A percentile compares a stretch with the other conserved stretches of the same genome.
These are phyloP conservation scores for Malacosoma neustria DNA, from an alignment of 2,888 invertebrate genomes.

Conservation along the genomic window DNA sequence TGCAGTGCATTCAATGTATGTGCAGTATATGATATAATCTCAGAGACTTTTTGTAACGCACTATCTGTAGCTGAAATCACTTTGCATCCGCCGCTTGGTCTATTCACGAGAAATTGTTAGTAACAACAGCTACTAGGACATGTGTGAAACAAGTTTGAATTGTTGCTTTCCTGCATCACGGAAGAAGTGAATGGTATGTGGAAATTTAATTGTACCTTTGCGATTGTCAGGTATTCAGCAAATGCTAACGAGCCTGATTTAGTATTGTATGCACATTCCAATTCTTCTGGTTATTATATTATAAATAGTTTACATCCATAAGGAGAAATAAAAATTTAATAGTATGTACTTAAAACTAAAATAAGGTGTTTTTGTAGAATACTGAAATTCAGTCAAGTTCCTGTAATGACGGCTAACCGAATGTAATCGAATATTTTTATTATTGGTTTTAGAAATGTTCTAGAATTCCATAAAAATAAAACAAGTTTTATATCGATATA, in stretches of 20 bases:
- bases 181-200: background rate
- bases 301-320: no score
- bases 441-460: no score
- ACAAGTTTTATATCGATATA: no score
- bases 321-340: no score
- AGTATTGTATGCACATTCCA: background rate
- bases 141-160: background rate
- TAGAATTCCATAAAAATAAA: no score
- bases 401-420: no score
- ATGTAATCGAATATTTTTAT: no score
- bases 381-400: no score
- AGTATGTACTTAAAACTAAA: no score
- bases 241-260: background rate
- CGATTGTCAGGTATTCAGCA: background rate
- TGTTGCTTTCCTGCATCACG: background rate
- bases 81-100: background rate
- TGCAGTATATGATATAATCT: background rate
- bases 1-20: background rate
- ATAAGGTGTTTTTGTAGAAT: no score
- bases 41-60: background rate
- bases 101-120: background rate
- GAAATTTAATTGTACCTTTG: background rate
- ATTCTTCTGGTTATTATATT: no score
- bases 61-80: background rate
- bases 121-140: no score